Base-by-base conservation (phyloP, 2,888 invertebrate species). In the Mechanitis mazaeus region DNA sequence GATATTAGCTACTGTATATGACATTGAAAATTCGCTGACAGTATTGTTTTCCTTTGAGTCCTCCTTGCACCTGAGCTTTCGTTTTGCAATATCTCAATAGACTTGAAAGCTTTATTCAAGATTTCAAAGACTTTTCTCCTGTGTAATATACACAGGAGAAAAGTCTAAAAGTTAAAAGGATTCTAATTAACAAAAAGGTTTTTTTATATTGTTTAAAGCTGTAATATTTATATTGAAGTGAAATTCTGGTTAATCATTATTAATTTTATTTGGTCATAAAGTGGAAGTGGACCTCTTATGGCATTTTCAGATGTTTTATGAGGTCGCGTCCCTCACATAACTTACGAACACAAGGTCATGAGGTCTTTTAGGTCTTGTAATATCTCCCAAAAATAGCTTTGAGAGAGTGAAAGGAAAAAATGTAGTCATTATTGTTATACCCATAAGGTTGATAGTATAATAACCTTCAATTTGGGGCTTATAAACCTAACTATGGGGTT, bases 341-440 rank as follows among this genome's bases (percentile, higher is more conserved):
- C 61, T 71, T 57, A 64, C 58, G 64, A 65, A 68, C 66, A 68
- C 66, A 68, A 66, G 63, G 64, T 64, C 59, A 63, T 35, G 64
- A 66, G 67, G 63, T 66, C 68, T 57, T 68, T 55, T 20, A 50
- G 33, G 53, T 20, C 45, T 42, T 1, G 38, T 3, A 28, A 33
- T 54, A 28, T 20, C 3, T 9, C 3, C 11, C 56, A n/a, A 33
- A 35, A 53, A 45, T 50, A 50, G 50, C 35, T 6, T 6, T 6
- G 6, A 35, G 31, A 28, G 9, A 9, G 31, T 28, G 7, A 2
- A 38, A 7, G 3, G 6, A 35, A 42, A 9, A 6, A 42, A 42
- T 42, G 7, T 42, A 42, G 7, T 42, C 11, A 42, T 42, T 42
- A 9, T 42, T 42, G 3, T 42, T 9, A 42, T 9, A 9, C 1